Evolutionary conservation across 1,140 invertebrate species (phyloP), one percentile per base, ranked within the genome.

Genomic region (Drosophila micromelanica): DNA sequence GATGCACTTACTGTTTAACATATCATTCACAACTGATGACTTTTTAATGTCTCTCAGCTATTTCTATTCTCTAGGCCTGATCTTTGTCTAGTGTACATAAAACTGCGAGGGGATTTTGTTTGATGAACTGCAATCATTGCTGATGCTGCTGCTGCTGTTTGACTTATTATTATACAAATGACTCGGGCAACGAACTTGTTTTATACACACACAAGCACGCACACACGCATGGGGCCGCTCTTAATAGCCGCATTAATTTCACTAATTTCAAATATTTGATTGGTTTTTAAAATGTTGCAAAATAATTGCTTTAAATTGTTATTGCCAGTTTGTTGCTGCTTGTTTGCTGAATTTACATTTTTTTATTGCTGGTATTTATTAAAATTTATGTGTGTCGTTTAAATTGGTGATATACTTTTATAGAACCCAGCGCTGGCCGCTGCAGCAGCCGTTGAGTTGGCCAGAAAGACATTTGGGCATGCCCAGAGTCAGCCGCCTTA

Each of bases 351-450:
- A 82, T 78, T 76, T 72, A 67, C n/a, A 67, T 72, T 52, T 1
- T 30, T 52, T 35, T 52, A 61, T 62, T 72, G 67, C 60, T 76
- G 76, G 65, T 57, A 62, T 73, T 81, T 73, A 63, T 49, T 76
- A 55, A 63, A 73, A 62, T 35, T 43, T 43, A 35, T 23, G 15
- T 80, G 70, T 80, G 64, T 76, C 80, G 75, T 76, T 84, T 67
- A 51, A 59, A 56, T 67, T 78, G 59, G 71, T 69, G 56, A 81
- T 77, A 15, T 32, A 48, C 11, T 80, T 80, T 77, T 86, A 73
- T 80, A 80, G 77, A 80, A 80, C 86, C 42, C 42, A 40, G 9
- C 35, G 49, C 7, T 55, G 45, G 49, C 79, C 62, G 63, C 35
- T 32, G 46, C 45, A 40, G 48, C 48, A 49, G 70, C 51, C 42